A percentile compares a stretch with the other conserved stretches of the same genome.
phyloP scores from a whole-genome alignment of 1,140 invertebrate genomes.

The Ladona fulva region DNA sequence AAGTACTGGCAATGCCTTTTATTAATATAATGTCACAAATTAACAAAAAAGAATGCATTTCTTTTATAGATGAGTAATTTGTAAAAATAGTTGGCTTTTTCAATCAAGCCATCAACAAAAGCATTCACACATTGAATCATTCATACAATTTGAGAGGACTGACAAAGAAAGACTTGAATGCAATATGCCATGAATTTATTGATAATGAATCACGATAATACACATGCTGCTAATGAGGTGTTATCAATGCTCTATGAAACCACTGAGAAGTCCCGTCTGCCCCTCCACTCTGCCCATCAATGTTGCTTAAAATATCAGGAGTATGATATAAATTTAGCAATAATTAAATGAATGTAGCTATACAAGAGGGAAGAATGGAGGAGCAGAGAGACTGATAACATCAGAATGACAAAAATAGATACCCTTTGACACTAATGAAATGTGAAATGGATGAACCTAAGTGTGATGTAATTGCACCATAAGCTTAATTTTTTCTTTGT shows the following conservation, averaged over 20 bases:
- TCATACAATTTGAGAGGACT: background rate
- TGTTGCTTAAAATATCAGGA: no score
- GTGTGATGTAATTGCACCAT: slow-evolving; percentile 9
- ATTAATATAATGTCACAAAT: background rate
- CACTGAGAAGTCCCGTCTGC: slow-evolving; percentile 5
- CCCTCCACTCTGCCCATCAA: background rate
- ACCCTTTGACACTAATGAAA: background rate
- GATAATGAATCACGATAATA: slow-evolving; percentile 15
- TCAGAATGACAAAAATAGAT: slow-evolving; percentile 3
- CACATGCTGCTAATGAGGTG: slow-evolving; percentile 13
- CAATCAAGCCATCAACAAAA: slow-evolving; percentile 5
- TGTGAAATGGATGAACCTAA: background rate
- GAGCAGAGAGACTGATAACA: background rate
- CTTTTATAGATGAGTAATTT: background rate
- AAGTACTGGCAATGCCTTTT: slow-evolving; percentile 4
- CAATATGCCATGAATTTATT: slow-evolving; percentile 17
- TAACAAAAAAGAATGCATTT: slow-evolving; percentile 8
- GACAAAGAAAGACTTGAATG: slow-evolving; percentile 9
- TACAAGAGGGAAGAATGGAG: background rate
- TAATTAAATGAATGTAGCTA: background rate
- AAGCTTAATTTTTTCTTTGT: background rate
- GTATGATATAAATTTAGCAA: background rate
- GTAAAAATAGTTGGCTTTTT: slow-evolving; percentile 10
- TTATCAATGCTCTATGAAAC: slow-evolving; percentile 12
- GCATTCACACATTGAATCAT: background rate